Conservation (phyloP, 1,140 invertebrate species). For the Drosophila nannoptera region DNA sequence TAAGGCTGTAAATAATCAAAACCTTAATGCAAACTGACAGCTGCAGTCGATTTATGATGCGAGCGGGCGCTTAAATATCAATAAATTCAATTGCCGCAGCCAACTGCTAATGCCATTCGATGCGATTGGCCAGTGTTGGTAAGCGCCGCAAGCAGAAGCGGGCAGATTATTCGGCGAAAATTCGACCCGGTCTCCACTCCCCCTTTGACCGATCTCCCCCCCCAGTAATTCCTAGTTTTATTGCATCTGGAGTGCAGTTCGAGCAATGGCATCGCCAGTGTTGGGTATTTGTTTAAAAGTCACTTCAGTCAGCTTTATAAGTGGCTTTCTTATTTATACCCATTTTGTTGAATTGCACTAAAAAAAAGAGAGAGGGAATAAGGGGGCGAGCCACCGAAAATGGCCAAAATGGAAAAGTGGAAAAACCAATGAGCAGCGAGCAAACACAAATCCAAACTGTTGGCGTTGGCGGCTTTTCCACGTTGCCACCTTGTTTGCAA, state of each 20-base stretch:
- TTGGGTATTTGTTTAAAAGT: constrained; percentile 33
- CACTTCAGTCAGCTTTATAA: constrained; percentile 33
- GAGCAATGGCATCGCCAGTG: background rate
- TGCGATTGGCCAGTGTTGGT: background rate
- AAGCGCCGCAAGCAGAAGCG: background rate
- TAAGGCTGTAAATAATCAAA: constrained; percentile 44
- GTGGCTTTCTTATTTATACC: constrained; percentile 41
- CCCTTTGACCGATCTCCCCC: too few species aligned
- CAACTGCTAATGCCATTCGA: background rate
- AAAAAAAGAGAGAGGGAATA: constrained; percentile 5
- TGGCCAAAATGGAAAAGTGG: constrained; percentile 35
- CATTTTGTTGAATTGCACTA: constrained; percentile 41
- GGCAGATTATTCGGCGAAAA: too few species aligned
- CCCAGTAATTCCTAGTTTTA: background rate
- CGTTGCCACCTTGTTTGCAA: constrained; percentile 67
- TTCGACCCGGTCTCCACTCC: too few species aligned
- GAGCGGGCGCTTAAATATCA: constrained; percentile 15
- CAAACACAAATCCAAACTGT: constrained; percentile 65
- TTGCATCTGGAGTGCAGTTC: constrained; percentile 4
- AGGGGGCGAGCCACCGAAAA: background rate
- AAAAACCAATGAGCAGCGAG: constrained; percentile 48
- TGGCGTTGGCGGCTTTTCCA: constrained; percentile 57
- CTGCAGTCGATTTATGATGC: constrained; percentile 34
- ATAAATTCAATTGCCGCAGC: constrained; percentile 4
- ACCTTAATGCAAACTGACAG: constrained; percentile 46